Percentiles rank a stretch among this genome's conserved stretches.
These are phyloP conservation scores for Ancistrus triradiatus DNA, from an alignment of 2,113 vertebrate genomes.

Conservation along the genomic window DNA sequence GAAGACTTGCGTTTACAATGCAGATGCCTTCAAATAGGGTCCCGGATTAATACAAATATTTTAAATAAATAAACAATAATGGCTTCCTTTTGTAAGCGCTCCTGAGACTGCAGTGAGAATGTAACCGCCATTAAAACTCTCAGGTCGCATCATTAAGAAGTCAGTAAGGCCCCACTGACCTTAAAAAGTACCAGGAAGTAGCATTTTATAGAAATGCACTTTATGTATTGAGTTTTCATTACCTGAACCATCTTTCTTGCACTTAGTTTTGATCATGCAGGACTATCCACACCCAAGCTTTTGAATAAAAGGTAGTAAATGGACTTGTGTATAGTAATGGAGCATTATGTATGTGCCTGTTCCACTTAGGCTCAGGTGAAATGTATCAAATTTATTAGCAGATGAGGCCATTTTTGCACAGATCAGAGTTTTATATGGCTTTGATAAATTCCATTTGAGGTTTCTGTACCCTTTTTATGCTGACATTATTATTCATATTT, in stretches of 20 bases:
- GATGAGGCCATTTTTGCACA: constrained; percentile 21
- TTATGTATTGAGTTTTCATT: neutral
- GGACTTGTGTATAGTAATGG: constrained; percentile 22
- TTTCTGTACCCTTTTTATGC: constrained; percentile 13
- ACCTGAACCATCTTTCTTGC: constrained; percentile 4
- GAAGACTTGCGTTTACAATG: too few species aligned
- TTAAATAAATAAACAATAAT: too few species aligned
- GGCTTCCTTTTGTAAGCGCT: too few species aligned
- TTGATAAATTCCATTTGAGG: constrained; percentile 30
- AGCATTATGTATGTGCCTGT: constrained; percentile 13
- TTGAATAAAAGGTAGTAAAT: constrained; percentile 25
- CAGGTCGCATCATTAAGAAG: constrained; percentile 15
- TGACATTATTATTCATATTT: constrained; percentile 15
- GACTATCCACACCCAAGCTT: neutral
- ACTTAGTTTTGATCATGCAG: neutral
- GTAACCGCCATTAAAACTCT: constrained; percentile 18
- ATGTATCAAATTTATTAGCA: constrained; percentile 20
- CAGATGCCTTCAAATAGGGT: too few species aligned
- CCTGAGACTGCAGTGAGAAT: too few species aligned
- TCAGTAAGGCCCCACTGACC: constrained; percentile 4
- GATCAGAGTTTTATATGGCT: constrained; percentile 34
- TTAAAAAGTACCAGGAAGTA: neutral
- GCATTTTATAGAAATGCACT: neutral
- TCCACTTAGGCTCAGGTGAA: constrained; percentile 28
- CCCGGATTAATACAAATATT: too few species aligned